Percentiles rank a stretch among this genome's conserved stretches.
Evolutionary conservation across 2,797 vertebrate genomes (phyloP).

Genomic region (Ctenochaetus hawaiiensis): DNA sequence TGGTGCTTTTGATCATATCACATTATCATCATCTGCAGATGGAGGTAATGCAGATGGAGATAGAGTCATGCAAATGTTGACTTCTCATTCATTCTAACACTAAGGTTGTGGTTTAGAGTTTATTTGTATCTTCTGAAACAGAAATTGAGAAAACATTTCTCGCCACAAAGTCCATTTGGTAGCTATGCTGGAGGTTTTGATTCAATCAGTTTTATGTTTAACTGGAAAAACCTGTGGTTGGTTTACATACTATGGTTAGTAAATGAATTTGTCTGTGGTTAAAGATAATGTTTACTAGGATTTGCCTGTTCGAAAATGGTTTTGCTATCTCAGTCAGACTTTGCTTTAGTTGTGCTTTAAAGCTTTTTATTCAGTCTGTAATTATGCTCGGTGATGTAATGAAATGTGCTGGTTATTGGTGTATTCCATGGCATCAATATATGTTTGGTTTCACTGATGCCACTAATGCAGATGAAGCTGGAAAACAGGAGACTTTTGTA

Average conservation of each 20-base stretch:
- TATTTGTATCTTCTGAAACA: neutral
- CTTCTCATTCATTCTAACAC: neutral
- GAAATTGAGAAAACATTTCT: neutral
- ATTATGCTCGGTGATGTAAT: neutral
- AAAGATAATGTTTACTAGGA: neutral
- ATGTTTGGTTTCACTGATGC: neutral
- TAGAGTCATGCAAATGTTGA: neutral
- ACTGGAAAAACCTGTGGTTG: neutral
- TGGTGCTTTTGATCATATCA: conserved; percentile 10
- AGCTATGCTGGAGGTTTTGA: neutral
- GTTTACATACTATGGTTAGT: neutral
- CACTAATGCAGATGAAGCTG: neutral
- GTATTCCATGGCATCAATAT: neutral
- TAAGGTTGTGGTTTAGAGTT: neutral
- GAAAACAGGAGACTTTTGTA: neutral
- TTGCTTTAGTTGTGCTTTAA: neutral
- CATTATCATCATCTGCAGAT: neutral
- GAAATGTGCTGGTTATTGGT: neutral
- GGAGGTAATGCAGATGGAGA: conserved; percentile 1
- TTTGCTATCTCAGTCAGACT: neutral
- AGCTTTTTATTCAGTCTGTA: neutral
- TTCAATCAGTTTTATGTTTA: neutral
- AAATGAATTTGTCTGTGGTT: neutral
- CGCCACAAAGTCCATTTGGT: neutral
- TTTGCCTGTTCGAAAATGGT: conserved; percentile 1